Percentiles rank a stretch among this genome's conserved stretches.
phyloP scores from a whole-genome alignment of 2,888 invertebrate genomes.

The Ariolimax columbianus region DNA sequence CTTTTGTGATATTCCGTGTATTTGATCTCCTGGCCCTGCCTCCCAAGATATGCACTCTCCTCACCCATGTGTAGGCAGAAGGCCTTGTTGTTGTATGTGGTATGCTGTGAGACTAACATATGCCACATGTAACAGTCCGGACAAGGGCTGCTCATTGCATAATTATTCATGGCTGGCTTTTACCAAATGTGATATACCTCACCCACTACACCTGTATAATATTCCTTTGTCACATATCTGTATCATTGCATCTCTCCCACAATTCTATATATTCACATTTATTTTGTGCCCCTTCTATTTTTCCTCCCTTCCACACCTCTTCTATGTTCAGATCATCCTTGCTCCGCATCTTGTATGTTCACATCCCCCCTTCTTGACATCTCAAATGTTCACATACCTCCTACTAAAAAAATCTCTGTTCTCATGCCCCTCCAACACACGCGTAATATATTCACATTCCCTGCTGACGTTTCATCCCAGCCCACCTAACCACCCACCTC shows the following conservation, averaged over 20 bases:
- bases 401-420: too few relatives aligned
- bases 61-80: not conserved
- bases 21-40: not conserved
- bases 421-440: too few relatives aligned
- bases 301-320: not conserved
- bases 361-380: too few relatives aligned
- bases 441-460: too few relatives aligned
- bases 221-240: not conserved
- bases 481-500: too few relatives aligned
- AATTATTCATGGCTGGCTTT: constrained; percentile 25
- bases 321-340: not conserved
- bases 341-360: not conserved
- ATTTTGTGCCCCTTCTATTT: not conserved
- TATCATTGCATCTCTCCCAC: not conserved
- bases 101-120: not conserved
- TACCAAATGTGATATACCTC: constrained; percentile 41
- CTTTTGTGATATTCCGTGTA: constrained; percentile 6
- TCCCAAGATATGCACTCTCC: not conserved
- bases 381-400: too few relatives aligned
- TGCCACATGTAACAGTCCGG: not conserved
- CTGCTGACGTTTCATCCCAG: too few relatives aligned
- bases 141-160: constrained; percentile 12
- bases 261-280: not conserved
- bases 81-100: not conserved
- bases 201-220: not conserved